Evolutionary conservation across 2,113 vertebrate genomes (phyloP).

Genomic region (Desmodus rotundus): DNA sequence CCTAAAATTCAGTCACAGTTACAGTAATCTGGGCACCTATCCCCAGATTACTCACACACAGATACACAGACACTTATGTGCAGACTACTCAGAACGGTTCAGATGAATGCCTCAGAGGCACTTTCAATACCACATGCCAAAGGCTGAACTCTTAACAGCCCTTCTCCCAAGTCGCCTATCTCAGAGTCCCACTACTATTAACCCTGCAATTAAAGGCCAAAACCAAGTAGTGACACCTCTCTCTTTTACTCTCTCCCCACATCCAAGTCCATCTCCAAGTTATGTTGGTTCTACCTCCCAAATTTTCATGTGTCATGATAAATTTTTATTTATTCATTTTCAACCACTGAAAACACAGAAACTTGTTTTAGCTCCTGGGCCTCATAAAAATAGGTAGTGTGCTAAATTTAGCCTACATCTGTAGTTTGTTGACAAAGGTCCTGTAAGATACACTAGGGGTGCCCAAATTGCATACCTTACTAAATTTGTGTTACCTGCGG

Average conservation of each 20-base stretch:
- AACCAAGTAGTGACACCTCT: not conserved
- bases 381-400: not conserved
- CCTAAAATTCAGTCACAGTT: not conserved
- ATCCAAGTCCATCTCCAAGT: not conserved
- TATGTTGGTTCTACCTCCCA: not conserved
- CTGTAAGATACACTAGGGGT: not conserved
- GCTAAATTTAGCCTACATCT: not conserved
- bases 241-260: not conserved
- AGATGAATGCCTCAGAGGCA: not conserved
- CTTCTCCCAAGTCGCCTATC: not conserved
- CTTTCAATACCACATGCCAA: not conserved
- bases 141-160: not conserved
- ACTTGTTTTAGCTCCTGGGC: not conserved
- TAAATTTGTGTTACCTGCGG: not conserved
- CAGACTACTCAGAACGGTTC: not conserved
- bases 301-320: not conserved
- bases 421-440: not conserved
- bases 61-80: not conserved
- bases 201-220: not conserved
- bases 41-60: not conserved
- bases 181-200: not conserved
- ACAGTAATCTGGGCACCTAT: not conserved
- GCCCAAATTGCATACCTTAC: not conserved
- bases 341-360: not conserved
- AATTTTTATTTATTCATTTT: not conserved